phyloP scores from a whole-genome alignment of 1,140 invertebrate species.

The Phortica variegata region DNA sequence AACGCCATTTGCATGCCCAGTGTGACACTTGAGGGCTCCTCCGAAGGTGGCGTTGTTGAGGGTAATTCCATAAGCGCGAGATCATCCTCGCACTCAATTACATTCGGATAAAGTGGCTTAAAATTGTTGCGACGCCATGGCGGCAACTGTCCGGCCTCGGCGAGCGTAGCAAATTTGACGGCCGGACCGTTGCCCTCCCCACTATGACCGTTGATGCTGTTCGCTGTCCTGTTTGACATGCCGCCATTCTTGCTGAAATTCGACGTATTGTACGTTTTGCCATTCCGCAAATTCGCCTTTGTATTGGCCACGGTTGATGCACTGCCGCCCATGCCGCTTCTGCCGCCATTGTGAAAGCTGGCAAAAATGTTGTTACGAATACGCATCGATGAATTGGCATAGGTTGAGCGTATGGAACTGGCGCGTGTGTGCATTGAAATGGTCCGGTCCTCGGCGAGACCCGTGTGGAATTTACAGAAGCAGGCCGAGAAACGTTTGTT shows the following conservation, averaged over 20 bases:
- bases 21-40: conserved; percentile 23
- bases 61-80: conserved; percentile 41
- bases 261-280: conserved; percentile 9
- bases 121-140: conserved; percentile 49
- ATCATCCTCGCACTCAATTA: conserved; percentile 45
- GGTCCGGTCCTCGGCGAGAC: conserved; percentile 43
- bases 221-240: conserved; percentile 7
- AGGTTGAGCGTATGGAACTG: conserved; percentile 48
- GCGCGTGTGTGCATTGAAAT: conserved; percentile 53
- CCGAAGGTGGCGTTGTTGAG: conserved; percentile 33
- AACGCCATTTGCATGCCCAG: conserved; percentile 28
- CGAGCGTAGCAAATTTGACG: conserved; percentile 36
- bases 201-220: conserved; percentile 24
- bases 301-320: not conserved
- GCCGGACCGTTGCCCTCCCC: conserved; percentile 18
- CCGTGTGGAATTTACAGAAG: conserved; percentile 45
- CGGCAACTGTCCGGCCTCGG: conserved; percentile 17
- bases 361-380: conserved; percentile 45
- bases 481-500: conserved; percentile 63
- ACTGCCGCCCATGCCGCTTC: not conserved
- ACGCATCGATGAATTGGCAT: conserved; percentile 48
- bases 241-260: too few species aligned
- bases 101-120: conserved; percentile 45
- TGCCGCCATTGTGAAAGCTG: conserved; percentile 1
- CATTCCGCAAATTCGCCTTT: conserved; percentile 3